Evolutionary conservation across 37 sponge, comb jelly and placozoan species (phyloP).

Genomic region (Haliclona indistincta): DNA sequence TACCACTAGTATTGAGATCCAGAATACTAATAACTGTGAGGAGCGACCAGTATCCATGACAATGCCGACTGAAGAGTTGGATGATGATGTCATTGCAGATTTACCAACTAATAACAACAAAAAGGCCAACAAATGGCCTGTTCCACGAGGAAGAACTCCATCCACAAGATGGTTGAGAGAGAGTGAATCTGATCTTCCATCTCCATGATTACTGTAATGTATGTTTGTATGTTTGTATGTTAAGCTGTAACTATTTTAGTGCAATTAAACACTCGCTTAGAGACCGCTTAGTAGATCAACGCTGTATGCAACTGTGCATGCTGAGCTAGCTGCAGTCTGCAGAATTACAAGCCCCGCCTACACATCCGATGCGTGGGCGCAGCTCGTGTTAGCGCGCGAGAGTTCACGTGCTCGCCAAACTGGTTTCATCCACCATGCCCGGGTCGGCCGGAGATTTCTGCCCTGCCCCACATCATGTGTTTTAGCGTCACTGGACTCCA

Average conservation of each 20-base stretch:
- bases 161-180: slow-evolving; percentile 60
- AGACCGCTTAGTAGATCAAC: too few relatives aligned
- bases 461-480: too few relatives aligned
- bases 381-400: too few relatives aligned
- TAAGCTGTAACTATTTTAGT: not conserved
- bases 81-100: slow-evolving; percentile 1
- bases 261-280: too few relatives aligned
- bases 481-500: too few relatives aligned
- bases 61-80: not conserved
- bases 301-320: too few relatives aligned
- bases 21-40: not conserved
- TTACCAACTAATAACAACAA: not conserved
- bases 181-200: slow-evolving; percentile 8
- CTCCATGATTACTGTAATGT: not conserved
- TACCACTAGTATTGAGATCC: not conserved
- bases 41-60: not conserved
- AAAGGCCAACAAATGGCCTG: not conserved
- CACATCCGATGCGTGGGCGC: too few relatives aligned
- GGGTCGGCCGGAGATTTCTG: too few relatives aligned
- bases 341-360: too few relatives aligned
- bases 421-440: too few relatives aligned
- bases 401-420: slow-evolving; percentile 65
- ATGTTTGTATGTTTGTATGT: not conserved
- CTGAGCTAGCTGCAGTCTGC: too few relatives aligned
- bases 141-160: slow-evolving; percentile 39